Conservation (phyloP, 53 echinoderm and acorn worm species). For the Echinarachnius parma region DNA sequence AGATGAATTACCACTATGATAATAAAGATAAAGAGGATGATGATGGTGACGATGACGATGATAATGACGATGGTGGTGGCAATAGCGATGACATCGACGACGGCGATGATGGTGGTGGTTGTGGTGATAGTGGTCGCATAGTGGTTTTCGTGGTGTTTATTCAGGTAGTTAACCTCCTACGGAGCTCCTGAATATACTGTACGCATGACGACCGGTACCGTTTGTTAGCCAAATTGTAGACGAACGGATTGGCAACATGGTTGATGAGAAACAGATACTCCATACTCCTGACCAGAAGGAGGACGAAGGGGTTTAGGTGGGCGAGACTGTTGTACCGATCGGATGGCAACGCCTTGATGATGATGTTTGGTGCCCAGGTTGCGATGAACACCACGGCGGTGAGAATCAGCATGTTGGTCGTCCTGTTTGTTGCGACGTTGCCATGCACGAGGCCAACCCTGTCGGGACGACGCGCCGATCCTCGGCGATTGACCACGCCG, state of each 20-base stretch:
- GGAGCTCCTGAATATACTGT: slow-evolving; percentile 17
- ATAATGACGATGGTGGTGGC: no score
- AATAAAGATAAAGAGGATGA: no score
- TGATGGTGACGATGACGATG: no score
- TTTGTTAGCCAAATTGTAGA: slow-evolving; percentile 64
- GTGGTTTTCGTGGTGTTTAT: no score
- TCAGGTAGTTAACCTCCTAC: neutral
- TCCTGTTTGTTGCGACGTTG: neutral
- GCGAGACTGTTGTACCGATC: neutral
- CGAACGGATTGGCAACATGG: slow-evolving; percentile 70
- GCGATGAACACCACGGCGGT: slow-evolving; percentile 65
- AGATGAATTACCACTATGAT: no score
- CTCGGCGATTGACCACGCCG: no score
- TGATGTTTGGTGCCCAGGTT: slow-evolving; percentile 59
- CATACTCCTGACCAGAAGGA: neutral
- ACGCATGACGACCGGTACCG: slow-evolving; percentile 60
- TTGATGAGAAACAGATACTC: slow-evolving; percentile 52
- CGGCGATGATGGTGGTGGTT: no score
- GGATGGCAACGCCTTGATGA: slow-evolving; percentile 18
- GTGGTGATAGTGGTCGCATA: no score
- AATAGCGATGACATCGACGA: no score
- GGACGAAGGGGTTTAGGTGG: neutral
- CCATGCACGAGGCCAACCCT: neutral
- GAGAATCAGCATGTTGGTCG: slow-evolving; percentile 60
- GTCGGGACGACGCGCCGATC: no score